phyloP scores from a whole-genome alignment of 2,888 invertebrate species.

The Clunio marinus region DNA sequence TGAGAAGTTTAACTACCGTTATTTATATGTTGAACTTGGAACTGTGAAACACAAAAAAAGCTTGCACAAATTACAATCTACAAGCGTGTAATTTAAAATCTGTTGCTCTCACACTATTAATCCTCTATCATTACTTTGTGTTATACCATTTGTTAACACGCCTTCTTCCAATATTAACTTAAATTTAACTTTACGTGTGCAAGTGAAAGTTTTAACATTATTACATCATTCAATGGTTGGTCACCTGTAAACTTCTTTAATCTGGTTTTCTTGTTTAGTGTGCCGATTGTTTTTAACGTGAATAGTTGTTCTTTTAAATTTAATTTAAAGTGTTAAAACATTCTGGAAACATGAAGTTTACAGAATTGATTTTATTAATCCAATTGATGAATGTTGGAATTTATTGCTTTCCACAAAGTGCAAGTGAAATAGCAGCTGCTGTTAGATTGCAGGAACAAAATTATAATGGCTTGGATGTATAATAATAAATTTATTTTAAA shows the following conservation, averaged over 20 bases:
- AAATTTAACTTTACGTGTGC: too few relatives aligned
- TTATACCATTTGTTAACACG: too few relatives aligned
- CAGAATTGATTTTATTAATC: not conserved
- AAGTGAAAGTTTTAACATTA: not conserved
- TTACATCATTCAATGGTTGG: not conserved
- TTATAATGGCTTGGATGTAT: conserved; percentile 24
- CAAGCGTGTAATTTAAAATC: too few relatives aligned
- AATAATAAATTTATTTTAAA: not conserved
- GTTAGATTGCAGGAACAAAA: not conserved
- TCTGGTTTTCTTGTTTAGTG: conserved; percentile 27
- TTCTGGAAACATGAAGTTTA: not conserved
- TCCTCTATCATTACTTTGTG: too few relatives aligned
- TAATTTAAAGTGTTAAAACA: not conserved
- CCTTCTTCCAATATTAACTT: too few relatives aligned
- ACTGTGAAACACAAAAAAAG: too few relatives aligned
- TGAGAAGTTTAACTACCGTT: too few relatives aligned
- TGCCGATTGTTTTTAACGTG: not conserved
- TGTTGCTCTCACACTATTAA: too few relatives aligned
- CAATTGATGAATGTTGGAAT: not conserved
- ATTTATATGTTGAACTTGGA: too few relatives aligned
- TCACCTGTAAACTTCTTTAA: not conserved
- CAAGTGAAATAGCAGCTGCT: conserved; percentile 1
- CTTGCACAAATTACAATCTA: too few relatives aligned
- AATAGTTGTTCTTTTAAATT: not conserved
- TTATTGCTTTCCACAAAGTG: conserved; percentile 22